These are phyloP conservation scores for Nebria salina DNA, from an alignment of 2,888 invertebrate species.

Conservation along the genomic window DNA sequence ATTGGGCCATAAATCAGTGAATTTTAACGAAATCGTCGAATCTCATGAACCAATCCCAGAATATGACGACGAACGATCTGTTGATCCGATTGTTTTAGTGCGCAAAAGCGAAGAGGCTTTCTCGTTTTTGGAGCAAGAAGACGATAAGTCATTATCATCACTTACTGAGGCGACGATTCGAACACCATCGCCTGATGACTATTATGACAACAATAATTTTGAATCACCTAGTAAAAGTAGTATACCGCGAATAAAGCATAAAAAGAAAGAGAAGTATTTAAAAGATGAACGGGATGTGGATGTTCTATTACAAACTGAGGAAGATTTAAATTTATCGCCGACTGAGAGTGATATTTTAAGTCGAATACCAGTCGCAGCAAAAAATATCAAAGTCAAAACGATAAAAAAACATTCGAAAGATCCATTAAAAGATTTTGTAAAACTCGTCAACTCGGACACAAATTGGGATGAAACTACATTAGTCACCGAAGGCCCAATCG, in stretches of 20 bases:
- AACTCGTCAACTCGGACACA: constrained; percentile 59
- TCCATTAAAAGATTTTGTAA: constrained; percentile 62
- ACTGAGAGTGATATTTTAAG: constrained; percentile 58
- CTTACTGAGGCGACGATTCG: constrained; percentile 33
- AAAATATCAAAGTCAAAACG: constrained; percentile 63
- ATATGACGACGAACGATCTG: constrained; percentile 58
- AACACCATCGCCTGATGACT: constrained; percentile 7
- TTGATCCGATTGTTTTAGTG: constrained; percentile 56
- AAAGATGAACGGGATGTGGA: constrained; percentile 55
- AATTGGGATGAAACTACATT: constrained; percentile 59
- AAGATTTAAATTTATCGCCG: constrained; percentile 52
- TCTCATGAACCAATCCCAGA: constrained; percentile 45
- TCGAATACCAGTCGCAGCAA: constrained; percentile 59
- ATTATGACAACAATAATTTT: constrained; percentile 50
- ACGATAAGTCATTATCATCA: constrained; percentile 52
- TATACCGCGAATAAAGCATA: constrained; percentile 57
- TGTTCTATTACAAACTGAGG: constrained; percentile 50
- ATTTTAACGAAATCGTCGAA: constrained; percentile 34
- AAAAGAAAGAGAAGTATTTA: constrained; percentile 53
- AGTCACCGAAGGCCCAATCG: constrained; percentile 28
- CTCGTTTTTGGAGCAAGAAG: constrained; percentile 60
- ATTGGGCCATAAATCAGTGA: constrained; percentile 24
- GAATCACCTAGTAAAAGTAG: constrained; percentile 52
- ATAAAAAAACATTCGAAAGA: constrained; percentile 65
- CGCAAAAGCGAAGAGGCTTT: constrained; percentile 61